These are phyloP conservation scores for Rattus norvegicus DNA, from an alignment of 2,113 vertebrate species.

Conservation along the genomic window DNA sequence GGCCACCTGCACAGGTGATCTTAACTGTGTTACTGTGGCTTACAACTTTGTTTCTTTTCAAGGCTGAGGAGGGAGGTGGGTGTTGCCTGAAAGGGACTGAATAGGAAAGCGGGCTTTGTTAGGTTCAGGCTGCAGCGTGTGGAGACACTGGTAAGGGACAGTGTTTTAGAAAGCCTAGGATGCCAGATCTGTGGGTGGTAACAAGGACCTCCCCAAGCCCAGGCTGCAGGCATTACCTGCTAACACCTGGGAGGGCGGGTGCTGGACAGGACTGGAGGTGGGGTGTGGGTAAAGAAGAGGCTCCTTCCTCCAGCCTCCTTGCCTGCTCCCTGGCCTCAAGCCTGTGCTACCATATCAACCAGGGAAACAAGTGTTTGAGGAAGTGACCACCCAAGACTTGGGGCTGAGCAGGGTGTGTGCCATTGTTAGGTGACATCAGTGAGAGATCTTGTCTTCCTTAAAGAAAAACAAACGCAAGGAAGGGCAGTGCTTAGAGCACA, in stretches of 20 bases:
- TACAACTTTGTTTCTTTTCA: rapidly evolving
- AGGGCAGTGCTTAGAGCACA: rapidly evolving
- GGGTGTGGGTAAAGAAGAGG: too few relatives aligned
- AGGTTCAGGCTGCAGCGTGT: background rate
- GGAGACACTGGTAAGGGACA: rapidly evolving
- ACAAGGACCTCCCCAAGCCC: rapidly evolving
- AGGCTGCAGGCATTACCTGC: rapidly evolving
- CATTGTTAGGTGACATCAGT: rapidly evolving
- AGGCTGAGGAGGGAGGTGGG: background rate
- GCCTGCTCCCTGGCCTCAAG: background rate
- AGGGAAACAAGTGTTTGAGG: rapidly evolving
- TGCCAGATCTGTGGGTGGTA: rapidly evolving
- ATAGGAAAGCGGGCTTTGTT: rapidly evolving
- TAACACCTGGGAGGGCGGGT: background rate
- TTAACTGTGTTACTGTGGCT: rapidly evolving
- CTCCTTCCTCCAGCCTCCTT: too few relatives aligned
- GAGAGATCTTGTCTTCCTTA: background rate
- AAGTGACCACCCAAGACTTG: background rate
- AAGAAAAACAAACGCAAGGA: background rate
- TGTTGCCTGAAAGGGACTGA: rapidly evolving
- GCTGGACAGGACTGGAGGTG: background rate
- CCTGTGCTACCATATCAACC: background rate
- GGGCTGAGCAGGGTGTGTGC: background rate
- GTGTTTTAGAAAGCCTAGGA: rapidly evolving
- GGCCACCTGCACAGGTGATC: background rate